phyloP scores from a whole-genome alignment of 1,140 invertebrate genomes.

The Neomicropteryx cornuta region DNA sequence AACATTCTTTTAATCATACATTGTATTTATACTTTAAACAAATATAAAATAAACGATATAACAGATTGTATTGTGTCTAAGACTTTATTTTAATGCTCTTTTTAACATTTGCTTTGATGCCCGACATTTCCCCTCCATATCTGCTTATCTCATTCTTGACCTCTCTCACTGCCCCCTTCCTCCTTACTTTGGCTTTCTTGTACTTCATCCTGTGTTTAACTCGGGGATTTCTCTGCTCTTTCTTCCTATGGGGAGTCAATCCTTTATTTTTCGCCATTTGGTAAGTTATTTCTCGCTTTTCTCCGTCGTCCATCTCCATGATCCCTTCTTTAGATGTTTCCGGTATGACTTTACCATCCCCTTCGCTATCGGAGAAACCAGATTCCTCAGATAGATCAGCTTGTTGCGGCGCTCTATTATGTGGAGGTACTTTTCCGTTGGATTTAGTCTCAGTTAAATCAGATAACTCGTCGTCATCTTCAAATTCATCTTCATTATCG shows the following conservation, averaged over 20 bases:
- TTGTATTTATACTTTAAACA: neutral
- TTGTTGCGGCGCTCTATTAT: slow-evolving; percentile 18
- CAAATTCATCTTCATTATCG: slow-evolving; percentile 26
- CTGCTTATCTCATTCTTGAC: slow-evolving; percentile 63
- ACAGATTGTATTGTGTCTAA: slow-evolving; percentile 1
- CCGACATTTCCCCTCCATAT: slow-evolving; percentile 84
- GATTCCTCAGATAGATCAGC: slow-evolving; percentile 30
- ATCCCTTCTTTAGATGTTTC: slow-evolving; percentile 19
- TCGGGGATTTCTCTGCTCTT: slow-evolving; percentile 84
- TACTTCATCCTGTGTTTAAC: slow-evolving; percentile 89
- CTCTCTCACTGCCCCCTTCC: slow-evolving; percentile 79
- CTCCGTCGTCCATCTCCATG: slow-evolving; percentile 25
- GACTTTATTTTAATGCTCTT: slow-evolving; percentile 83
- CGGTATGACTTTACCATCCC: slow-evolving; percentile 22
- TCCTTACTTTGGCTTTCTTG: slow-evolving; percentile 77
- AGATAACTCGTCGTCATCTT: slow-evolving; percentile 30
- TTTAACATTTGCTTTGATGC: slow-evolving; percentile 76
- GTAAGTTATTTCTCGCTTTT: slow-evolving; percentile 78
- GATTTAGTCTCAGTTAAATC: no score
- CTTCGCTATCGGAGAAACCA: slow-evolving; percentile 31
- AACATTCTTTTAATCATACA: neutral
- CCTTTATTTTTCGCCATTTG: slow-evolving; percentile 94
- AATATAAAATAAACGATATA: neutral
- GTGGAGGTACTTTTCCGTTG: no score
- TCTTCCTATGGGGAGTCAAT: slow-evolving; percentile 77